Evolutionary conservation across 2,113 vertebrate species (phyloP), one percentile per base, ranked within the genome.

Genomic region (Alethe diademata): DNA sequence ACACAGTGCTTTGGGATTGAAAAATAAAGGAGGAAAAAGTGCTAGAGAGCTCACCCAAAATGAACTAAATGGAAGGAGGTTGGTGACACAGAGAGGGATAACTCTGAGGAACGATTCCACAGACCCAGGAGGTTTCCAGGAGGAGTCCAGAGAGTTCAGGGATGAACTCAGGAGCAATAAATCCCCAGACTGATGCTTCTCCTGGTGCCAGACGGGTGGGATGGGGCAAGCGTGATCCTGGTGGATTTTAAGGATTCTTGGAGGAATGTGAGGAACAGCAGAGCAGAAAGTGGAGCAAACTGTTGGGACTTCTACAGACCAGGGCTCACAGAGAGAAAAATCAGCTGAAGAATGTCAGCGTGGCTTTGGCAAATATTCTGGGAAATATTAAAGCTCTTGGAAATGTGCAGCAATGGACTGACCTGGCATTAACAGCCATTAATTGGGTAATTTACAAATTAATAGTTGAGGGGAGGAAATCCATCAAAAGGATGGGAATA

Each of bases 321-420:
- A 2, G 43, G 22, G 71, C 11, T 38, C 76, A 75, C 0, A 2
- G 71, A 35, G 62, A 20, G 14, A 54, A 57, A 35, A 51, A n/a
- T 31, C 2, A 50, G 43, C 48, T 78, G 57, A 38, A 19, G 51
- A 78, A 19, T 47, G 35, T 43, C 65, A 8, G 2, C 0, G 0
- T 14, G 36, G 64, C n/a, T 80, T 56, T 86, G 70, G 35, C 22
- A 2, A 69, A n/a, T 18, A 40, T 28, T 48, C 60, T 42, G 64
- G 42, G 24, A 56, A 61, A 33, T 13, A 14, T 4, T 33, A 16
- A 48, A 79, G 14, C 38, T 62, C 36, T 40, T 57, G 40, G 62
- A 48, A 86, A 71, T 1, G 14, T 20, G 33, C 12, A 66, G 31
- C 47, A 38, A 36, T 36, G 54, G 53, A 60, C 28, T 72, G 64